Evolutionary conservation across 2,113 vertebrate genomes (phyloP).

Genomic region (Clarias macrocephalus): DNA sequence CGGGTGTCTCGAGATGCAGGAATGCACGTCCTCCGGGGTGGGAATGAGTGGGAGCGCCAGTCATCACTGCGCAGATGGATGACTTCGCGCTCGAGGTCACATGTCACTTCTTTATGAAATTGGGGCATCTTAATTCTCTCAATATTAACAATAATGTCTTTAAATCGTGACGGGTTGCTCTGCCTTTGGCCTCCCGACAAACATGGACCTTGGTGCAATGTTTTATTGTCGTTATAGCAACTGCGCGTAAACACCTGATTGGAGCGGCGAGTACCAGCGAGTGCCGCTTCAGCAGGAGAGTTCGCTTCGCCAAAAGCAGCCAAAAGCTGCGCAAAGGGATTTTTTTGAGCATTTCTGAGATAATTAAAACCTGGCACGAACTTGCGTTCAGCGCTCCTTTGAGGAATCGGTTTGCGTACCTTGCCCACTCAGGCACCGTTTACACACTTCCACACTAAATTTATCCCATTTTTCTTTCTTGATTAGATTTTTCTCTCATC

Average conservation of each 20-base stretch:
- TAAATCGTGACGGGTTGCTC: slow-evolving; percentile 23
- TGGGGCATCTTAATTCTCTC: slow-evolving; percentile 31
- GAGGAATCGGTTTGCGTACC: not conserved
- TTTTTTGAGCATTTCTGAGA: not conserved
- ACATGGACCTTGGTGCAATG: slow-evolving; percentile 39
- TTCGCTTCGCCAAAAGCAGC: not conserved
- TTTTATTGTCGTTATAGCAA: slow-evolving; percentile 48
- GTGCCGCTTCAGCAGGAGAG: not conserved
- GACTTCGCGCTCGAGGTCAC: slow-evolving; percentile 27
- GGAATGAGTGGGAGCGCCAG: slow-evolving; percentile 9
- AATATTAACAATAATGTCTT: slow-evolving; percentile 19
- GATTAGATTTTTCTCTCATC: not conserved
- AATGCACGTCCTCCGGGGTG: not conserved
- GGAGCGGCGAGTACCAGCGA: slow-evolving; percentile 15
- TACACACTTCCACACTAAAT: not conserved
- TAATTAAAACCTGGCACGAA: slow-evolving; percentile 16
- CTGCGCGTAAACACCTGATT: slow-evolving; percentile 25
- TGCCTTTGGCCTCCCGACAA: slow-evolving; percentile 35
- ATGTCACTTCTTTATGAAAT: slow-evolving; percentile 18
- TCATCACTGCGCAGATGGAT: slow-evolving; percentile 19
- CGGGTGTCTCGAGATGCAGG: not conserved
- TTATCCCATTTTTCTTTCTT: not conserved
- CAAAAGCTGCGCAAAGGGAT: slow-evolving; percentile 5
- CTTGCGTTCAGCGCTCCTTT: not conserved
- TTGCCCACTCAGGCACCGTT: not conserved